These are phyloP conservation scores for Mystacides longicornis DNA, from an alignment of 2,888 invertebrate species.

Conservation along the genomic window DNA sequence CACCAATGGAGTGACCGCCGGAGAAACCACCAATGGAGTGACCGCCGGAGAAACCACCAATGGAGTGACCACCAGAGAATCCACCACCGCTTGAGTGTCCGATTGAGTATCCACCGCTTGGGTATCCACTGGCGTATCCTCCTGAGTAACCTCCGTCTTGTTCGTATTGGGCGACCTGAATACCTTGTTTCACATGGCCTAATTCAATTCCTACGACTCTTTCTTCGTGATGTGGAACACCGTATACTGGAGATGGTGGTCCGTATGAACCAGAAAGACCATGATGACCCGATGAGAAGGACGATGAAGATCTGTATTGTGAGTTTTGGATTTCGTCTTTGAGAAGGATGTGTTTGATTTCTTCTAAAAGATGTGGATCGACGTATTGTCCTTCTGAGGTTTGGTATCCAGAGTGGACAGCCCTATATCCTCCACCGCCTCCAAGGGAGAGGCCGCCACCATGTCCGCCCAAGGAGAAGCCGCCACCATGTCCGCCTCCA, in stretches of 20 bases:
- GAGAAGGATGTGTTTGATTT: constrained; percentile 76
- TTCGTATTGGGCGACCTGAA: constrained; percentile 81
- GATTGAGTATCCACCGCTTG: constrained; percentile 31
- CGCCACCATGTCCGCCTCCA: constrained; percentile 46
- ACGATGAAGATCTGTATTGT: constrained; percentile 45
- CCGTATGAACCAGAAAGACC: constrained; percentile 59
- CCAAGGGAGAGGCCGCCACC: constrained; percentile 37
- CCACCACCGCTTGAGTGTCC: constrained; percentile 31
- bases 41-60: constrained; percentile 30
- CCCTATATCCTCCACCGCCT: constrained; percentile 66
- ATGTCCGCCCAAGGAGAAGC: constrained; percentile 37
- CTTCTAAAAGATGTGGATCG: constrained; percentile 71
- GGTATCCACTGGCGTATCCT: constrained; percentile 31
- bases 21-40: constrained; percentile 15
- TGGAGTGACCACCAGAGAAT: constrained; percentile 28
- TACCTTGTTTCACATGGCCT: constrained; percentile 76
- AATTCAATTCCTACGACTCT: constrained; percentile 77
- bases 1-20: constrained; percentile 25
- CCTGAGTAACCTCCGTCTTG: constrained; percentile 51
- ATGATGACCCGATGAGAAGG: constrained; percentile 41
- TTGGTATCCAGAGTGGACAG: constrained; percentile 70
- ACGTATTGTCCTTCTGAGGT: constrained; percentile 76
- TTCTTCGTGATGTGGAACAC: constrained; percentile 50
- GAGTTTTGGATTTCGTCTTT: constrained; percentile 65
- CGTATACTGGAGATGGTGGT: constrained; percentile 60